These are phyloP conservation scores for Herminia tarsipennalis DNA, from an alignment of 2,888 invertebrate species.

Conservation along the genomic window DNA sequence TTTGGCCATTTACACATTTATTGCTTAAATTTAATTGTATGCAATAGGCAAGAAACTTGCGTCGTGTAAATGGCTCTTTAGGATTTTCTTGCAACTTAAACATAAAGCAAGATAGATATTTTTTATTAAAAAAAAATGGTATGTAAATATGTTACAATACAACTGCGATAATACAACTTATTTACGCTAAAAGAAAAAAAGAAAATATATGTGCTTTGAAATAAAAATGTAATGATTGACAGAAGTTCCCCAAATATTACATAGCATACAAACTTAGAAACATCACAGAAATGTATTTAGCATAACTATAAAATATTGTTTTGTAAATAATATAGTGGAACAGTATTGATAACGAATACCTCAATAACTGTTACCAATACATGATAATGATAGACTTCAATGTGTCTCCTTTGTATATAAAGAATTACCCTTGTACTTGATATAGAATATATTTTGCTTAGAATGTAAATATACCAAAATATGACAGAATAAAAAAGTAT, in stretches of 20 bases:
- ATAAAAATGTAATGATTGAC: no score
- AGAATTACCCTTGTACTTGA: constrained; percentile 2
- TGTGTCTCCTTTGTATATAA: constrained; percentile 34
- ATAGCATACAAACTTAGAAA: constrained; percentile 19
- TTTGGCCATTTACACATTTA: no score
- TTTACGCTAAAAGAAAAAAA: no score
- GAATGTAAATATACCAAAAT: constrained; percentile 13
- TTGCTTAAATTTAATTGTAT: no score
- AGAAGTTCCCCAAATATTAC: constrained; percentile 15
- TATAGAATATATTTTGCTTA: constrained; percentile 2
- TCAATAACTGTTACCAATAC: constrained; percentile 47
- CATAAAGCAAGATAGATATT: no score
- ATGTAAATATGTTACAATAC: no score
- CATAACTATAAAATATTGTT: constrained; percentile 29
- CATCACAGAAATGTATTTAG: constrained; percentile 39
- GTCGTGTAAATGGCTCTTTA: no score
- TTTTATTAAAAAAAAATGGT: no score
- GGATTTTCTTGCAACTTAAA: no score
- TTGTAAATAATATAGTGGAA: constrained; percentile 45
- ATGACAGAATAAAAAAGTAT: no score
- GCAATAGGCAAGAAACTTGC: no score
- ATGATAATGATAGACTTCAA: constrained; percentile 19
- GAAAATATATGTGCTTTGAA: no score
- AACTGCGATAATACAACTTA: constrained; percentile 1
- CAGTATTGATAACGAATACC: constrained; percentile 46